phyloP scores from a whole-genome alignment of 2,113 vertebrate species.

The Lutjanus erythropterus region DNA sequence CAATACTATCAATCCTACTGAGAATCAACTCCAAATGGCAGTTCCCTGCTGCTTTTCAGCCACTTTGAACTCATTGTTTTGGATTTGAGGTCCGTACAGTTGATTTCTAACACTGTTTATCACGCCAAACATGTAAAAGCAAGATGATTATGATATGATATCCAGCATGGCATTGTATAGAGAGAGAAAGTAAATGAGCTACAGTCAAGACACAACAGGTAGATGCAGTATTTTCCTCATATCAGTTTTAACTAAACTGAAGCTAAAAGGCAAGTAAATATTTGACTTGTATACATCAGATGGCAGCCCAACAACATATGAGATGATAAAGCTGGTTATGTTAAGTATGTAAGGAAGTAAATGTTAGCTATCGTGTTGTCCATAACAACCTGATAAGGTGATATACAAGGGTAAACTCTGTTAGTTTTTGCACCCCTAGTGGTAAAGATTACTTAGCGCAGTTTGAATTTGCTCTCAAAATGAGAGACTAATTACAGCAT shows the following conservation, averaged over 20 bases:
- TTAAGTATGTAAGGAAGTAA: not conserved
- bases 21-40: not conserved
- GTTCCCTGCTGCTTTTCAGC: not conserved
- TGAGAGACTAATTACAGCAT: slow-evolving; percentile 25
- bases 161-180: not conserved
- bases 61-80: not conserved
- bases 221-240: not conserved
- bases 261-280: not conserved
- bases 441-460: slow-evolving; percentile 6
- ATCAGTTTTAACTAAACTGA: not conserved
- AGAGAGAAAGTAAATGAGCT: not conserved
- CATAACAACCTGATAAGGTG: not conserved
- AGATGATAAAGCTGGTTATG: not conserved
- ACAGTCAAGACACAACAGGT: not conserved
- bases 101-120: not conserved
- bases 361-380: slow-evolving; percentile 3
- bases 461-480: slow-evolving; percentile 1
- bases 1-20: not conserved
- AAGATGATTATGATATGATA: not conserved
- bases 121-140: not conserved
- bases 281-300: not conserved
- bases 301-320: not conserved
- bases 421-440: not conserved
- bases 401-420: not conserved
- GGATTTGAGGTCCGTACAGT: not conserved